Base-by-base conservation (phyloP, 2,113 vertebrate genomes). In the Chitala chitala region DNA sequence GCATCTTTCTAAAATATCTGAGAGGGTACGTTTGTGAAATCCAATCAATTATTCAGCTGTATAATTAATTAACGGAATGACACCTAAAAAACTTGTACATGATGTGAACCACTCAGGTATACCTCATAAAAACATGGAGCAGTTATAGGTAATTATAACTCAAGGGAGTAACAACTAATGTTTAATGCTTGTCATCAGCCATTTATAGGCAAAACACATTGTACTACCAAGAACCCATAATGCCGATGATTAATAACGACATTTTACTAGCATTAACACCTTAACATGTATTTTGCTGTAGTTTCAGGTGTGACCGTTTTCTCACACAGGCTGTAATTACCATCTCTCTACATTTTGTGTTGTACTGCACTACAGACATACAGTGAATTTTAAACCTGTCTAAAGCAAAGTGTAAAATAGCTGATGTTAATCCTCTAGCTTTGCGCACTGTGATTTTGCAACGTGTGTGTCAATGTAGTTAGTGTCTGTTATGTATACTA, bases 301-400 rank as follows among this genome's bases (percentile, higher is more conserved):
- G 80, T 76, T 40, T 81, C 82, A 44, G 66, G 79, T 78, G 82
- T 78, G 82, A 86, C 89, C 85, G 82, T 79, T 53, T 71, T 76
- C 85, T 82, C 75, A 83, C 81, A 85, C 82, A 85, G 79, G 81
- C n/a, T 72, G 24, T 91, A 89, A 92, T 93, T 90, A 92, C 84
- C 87, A 84, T 75, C 78, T 90, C 89, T 87, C 80, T 72, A 69
- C 79, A 80, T 79, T 76, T 90, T 87, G 90, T 87, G 88, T 82
- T 77, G 81, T 78, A 85, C 87, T 87, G 82, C 86, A 87, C 85
- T 82, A 83, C 82, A 61, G 76, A 83, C 81, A 82, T 78, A 77
- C 78, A 79, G 79, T 80, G 83, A 88, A 88, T 86, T 86, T 79
- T 80, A 76, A n/a, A n/a, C 78, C 72, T 58, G 74, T 74, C 79